phyloP scores from a whole-genome alignment of 2,113 vertebrate species.

The Rousettus leschenaultii region DNA sequence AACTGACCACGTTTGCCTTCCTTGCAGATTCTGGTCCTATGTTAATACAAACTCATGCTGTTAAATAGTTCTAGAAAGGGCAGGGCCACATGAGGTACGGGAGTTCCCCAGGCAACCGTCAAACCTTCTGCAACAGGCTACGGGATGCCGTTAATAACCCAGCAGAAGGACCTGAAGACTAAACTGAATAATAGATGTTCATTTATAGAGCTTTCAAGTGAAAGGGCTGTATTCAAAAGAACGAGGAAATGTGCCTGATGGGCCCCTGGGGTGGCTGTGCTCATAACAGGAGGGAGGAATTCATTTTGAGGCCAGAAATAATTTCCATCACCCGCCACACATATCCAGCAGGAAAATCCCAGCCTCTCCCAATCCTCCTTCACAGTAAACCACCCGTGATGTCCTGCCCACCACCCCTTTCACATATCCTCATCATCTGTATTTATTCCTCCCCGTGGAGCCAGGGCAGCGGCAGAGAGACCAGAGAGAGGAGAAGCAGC shows the following conservation, averaged over 20 bases:
- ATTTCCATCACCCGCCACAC: not conserved
- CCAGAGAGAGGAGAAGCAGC: not conserved
- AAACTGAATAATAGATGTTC: not conserved
- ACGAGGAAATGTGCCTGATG: not conserved
- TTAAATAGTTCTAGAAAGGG: not conserved
- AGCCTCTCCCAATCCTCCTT: not conserved
- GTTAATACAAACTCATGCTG: not conserved
- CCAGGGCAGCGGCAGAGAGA: too few relatives aligned
- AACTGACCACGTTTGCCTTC: not conserved
- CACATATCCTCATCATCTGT: accelerated
- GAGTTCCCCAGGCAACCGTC: not conserved
- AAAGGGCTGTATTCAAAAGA: not conserved
- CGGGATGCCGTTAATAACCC: not conserved
- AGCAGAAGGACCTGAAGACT: not conserved
- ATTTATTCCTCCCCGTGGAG: not conserved
- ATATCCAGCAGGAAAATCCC: not conserved
- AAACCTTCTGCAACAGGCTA: not conserved
- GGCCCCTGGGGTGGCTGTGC: not conserved
- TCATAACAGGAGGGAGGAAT: accelerated
- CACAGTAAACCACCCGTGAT: not conserved
- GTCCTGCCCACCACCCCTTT: not conserved
- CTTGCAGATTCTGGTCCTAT: not conserved
- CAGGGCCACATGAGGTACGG: not conserved
- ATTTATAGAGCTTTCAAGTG: not conserved
- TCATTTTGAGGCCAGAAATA: not conserved